Conservation (phyloP, 2,888 invertebrate genomes). For the Flexamia atlantica region DNA sequence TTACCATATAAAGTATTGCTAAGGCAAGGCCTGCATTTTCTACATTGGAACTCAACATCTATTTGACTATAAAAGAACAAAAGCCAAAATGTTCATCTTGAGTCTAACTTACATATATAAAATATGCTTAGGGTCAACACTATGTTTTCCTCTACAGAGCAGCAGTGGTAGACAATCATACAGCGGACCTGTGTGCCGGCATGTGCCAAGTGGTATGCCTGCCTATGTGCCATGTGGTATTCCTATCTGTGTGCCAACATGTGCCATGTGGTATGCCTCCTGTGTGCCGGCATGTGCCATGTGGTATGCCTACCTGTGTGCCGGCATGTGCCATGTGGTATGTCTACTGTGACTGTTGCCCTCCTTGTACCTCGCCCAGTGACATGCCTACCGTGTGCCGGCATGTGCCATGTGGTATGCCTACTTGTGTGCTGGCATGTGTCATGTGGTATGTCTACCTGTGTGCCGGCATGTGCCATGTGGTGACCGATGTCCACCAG, state of each 20-base stretch:
- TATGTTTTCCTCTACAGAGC: too few relatives aligned
- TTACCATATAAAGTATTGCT: too few relatives aligned
- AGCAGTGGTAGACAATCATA: too few relatives aligned
- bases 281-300: too few relatives aligned
- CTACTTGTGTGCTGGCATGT: slow-evolving; percentile 15
- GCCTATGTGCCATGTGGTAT: slow-evolving; percentile 77
- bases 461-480: slow-evolving; percentile 55
- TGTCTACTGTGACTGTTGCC: slow-evolving; percentile 84
- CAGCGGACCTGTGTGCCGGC: too few relatives aligned
- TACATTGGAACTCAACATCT: too few relatives aligned
- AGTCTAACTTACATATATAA: too few relatives aligned
- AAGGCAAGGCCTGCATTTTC: too few relatives aligned
- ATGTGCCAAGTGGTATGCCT: too few relatives aligned
- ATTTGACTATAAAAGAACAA: too few relatives aligned
- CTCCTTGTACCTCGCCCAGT: slow-evolving; percentile 93
- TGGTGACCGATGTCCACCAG: slow-evolving; percentile 63
- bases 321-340: slow-evolving; percentile 52
- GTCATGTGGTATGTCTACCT: slow-evolving; percentile 22
- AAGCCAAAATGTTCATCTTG: too few relatives aligned
- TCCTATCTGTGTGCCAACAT: slow-evolving; percentile 85
- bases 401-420: slow-evolving; percentile 4
- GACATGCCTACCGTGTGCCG: slow-evolving; percentile 68
- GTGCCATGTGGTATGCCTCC: slow-evolving; percentile 86
- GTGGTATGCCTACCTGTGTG: slow-evolving; percentile 92
- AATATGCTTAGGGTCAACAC: too few relatives aligned